A percentile compares a stretch with the other conserved stretches of the same genome.
phyloP scores from a whole-genome alignment of 2,113 vertebrate genomes.

The Erythrolamprus reginae region DNA sequence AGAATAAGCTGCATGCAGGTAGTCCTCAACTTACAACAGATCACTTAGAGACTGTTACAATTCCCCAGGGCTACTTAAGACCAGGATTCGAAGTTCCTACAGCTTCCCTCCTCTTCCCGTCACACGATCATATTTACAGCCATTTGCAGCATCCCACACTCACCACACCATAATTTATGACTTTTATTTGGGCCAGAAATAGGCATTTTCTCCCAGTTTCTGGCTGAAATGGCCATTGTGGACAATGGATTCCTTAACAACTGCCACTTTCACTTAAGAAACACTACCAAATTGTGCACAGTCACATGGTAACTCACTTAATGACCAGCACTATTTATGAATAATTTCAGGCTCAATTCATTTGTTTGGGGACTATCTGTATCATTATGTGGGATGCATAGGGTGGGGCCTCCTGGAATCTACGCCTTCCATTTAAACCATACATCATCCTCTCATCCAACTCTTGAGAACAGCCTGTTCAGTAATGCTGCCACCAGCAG shows the following conservation, averaged over 20 bases:
- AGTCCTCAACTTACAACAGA: neutral
- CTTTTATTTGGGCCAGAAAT: neutral
- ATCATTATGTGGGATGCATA: neutral
- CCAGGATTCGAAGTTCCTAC: neutral
- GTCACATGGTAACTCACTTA: neutral
- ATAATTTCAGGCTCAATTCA: neutral
- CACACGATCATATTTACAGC: neutral
- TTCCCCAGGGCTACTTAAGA: neutral
- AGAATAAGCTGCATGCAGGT: neutral
- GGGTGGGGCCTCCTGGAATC: neutral
- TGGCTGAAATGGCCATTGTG: neutral
- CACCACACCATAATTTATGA: neutral
- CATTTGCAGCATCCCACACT: neutral
- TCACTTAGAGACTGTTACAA: neutral
- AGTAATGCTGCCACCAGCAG: neutral
- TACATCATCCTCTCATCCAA: neutral
- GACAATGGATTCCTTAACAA: neutral
- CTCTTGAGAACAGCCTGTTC: neutral
- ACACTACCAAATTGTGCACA: neutral
- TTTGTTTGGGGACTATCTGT: neutral
- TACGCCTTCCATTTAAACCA: neutral
- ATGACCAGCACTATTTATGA: neutral
- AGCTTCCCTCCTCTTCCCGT: neutral
- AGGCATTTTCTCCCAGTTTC: neutral
- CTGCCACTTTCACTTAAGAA: neutral